Percentiles rank a stretch among this genome's conserved stretches.
These are phyloP conservation scores for Glossophaga mutica DNA, from an alignment of 2,797 vertebrate genomes.

Conservation along the genomic window DNA sequence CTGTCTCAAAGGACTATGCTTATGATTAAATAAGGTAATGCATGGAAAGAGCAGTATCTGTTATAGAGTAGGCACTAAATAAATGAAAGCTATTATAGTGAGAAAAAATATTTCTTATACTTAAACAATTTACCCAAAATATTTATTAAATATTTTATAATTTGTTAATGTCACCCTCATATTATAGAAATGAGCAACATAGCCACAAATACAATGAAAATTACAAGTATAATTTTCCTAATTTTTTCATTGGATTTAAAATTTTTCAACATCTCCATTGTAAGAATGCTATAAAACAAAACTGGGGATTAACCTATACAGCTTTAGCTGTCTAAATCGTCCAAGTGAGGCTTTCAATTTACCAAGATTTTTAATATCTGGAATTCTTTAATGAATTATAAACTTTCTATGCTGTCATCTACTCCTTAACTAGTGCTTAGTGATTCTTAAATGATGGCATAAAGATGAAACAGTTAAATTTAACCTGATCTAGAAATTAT, in stretches of 20 bases:
- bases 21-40: not conserved
- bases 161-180: conserved; percentile 15
- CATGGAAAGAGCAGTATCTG: not conserved
- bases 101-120: not conserved
- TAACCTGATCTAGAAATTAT: conserved; percentile 16
- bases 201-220: conserved; percentile 46
- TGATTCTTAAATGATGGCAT: conserved; percentile 11
- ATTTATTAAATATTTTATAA: conserved; percentile 30
- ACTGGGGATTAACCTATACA: not conserved
- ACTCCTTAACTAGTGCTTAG: not conserved
- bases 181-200: conserved; percentile 35
- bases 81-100: conserved; percentile 13
- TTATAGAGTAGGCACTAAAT: not conserved
- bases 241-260: conserved; percentile 25
- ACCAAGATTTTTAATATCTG: conserved; percentile 24
- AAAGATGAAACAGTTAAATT: not conserved
- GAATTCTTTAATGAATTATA: not conserved
- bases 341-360: not conserved
- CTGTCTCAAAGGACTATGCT: not conserved
- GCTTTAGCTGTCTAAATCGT: not conserved
- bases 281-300: conserved; percentile 3
- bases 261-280: not conserved
- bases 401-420: not conserved
- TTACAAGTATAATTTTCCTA: not conserved
- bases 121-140: not conserved